A percentile compares a stretch with the other conserved stretches of the same genome.
These are phyloP conservation scores for Spizaetus ornatus DNA, from an alignment of 2,113 vertebrate genomes.

Conservation along the genomic window DNA sequence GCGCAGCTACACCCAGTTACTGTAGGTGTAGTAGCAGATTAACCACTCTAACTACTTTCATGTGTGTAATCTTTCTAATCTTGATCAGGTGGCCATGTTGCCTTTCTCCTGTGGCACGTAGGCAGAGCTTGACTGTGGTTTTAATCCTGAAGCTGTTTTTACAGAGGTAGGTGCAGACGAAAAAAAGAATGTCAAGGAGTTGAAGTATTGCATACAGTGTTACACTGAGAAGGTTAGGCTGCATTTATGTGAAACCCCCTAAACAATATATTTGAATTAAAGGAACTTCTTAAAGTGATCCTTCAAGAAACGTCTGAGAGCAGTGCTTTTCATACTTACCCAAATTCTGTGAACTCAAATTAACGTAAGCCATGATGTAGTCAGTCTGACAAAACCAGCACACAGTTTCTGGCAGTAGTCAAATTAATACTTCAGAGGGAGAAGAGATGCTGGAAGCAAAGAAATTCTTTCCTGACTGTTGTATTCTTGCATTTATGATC, in stretches of 20 bases:
- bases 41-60: slow-evolving; percentile 42
- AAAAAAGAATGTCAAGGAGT: neutral
- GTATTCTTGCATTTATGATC: neutral
- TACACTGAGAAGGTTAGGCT: neutral
- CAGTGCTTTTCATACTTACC: neutral
- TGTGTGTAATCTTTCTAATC: slow-evolving; percentile 59
- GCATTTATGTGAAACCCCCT: neutral
- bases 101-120: slow-evolving; percentile 27
- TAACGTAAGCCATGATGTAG: neutral
- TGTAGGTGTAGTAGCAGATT: slow-evolving; percentile 61
- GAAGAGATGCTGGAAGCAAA: neutral
- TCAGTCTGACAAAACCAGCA: neutral
- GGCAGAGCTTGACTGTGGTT: neutral
- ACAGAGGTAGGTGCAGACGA: neutral
- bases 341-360: neutral
- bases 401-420: neutral
- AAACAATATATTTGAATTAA: neutral
- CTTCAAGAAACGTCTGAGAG: neutral
- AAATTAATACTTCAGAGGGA: neutral
- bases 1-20: slow-evolving; percentile 4
- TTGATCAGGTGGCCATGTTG: slow-evolving; percentile 29
- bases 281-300: neutral
- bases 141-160: slow-evolving; percentile 11
- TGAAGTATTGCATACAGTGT: neutral
- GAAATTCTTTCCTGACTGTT: neutral